Evolutionary conservation across 1,140 invertebrate species (phyloP).

Genomic region (Rhyacophila brunnea): DNA sequence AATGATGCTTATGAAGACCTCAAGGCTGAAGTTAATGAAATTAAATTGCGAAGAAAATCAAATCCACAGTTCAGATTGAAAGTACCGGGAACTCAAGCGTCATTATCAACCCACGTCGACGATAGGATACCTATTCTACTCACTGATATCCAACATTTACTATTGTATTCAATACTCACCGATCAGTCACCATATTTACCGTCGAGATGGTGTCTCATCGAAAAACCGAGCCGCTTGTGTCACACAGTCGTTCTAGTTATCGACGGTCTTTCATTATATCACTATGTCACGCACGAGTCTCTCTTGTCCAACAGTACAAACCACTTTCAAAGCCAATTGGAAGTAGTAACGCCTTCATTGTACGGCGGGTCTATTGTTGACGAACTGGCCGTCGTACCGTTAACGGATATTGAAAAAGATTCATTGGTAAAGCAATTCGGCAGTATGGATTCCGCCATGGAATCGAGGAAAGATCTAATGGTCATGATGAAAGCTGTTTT

Average conservation of each 20-base stretch:
- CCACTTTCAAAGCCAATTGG: conserved; percentile 65
- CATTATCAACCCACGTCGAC: conserved; percentile 50
- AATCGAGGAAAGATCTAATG: conserved; percentile 64
- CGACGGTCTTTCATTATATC: conserved; percentile 72
- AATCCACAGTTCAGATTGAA: conserved; percentile 61
- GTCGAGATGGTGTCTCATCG: conserved; percentile 76
- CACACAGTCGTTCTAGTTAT: conserved; percentile 74
- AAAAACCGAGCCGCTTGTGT: conserved; percentile 67
- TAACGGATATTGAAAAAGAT: conserved; percentile 66
- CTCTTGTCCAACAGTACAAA: conserved; percentile 59
- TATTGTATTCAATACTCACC: conserved; percentile 74
- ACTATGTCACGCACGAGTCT: conserved; percentile 67
- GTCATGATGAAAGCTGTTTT: conserved; percentile 67
- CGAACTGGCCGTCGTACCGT: conserved; percentile 73
- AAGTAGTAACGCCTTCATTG: conserved; percentile 69
- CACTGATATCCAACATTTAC: conserved; percentile 78
- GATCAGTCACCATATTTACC: conserved; percentile 66
- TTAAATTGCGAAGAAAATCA: conserved; percentile 57
- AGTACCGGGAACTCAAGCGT: conserved; percentile 61
- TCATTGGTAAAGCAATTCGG: conserved; percentile 66
- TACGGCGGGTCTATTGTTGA: conserved; percentile 72
- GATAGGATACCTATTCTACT: conserved; percentile 74
- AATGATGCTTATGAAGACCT: conserved; percentile 30
- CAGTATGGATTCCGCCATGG: conserved; percentile 64
- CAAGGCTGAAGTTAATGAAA: conserved; percentile 54